A percentile compares a stretch with the other conserved stretches of the same genome.
phyloP scores from a whole-genome alignment of 2,113 vertebrate species.

The Sebastes fasciatus region DNA sequence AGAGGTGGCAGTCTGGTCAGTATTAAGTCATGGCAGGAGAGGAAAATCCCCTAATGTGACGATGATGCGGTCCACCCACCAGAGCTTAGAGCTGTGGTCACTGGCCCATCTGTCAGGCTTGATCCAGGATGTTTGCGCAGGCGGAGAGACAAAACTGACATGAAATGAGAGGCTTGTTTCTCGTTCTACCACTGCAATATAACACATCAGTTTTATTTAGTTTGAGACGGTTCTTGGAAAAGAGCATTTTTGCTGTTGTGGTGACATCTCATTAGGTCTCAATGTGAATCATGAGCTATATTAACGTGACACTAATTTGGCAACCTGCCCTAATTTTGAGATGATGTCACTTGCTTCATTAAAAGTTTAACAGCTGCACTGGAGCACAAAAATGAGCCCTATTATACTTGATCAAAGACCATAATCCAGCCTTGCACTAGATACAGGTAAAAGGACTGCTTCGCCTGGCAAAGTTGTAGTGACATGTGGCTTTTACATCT shows the following conservation, averaged over 20 bases:
- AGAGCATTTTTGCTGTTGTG: neutral
- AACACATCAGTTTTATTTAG: neutral
- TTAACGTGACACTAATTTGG: neutral
- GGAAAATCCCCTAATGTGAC: slow-evolving; percentile 76
- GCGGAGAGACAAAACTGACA: slow-evolving; percentile 19
- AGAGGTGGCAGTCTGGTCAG: slow-evolving; percentile 27
- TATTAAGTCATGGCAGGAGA: slow-evolving; percentile 53
- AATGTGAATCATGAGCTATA: neutral
- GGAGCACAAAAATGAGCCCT: neutral
- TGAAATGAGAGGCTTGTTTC: slow-evolving; percentile 7
- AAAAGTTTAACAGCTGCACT: neutral
- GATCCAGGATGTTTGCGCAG: slow-evolving; percentile 31
- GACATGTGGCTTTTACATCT: neutral
- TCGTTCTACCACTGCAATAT: neutral
- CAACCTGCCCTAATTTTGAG: neutral
- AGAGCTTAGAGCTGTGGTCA: slow-evolving; percentile 67
- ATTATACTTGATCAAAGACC: neutral
- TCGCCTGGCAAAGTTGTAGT: neutral
- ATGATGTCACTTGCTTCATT: neutral
- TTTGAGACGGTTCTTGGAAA: neutral
- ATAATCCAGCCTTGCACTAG: neutral
- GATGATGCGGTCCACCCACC: slow-evolving; percentile 70
- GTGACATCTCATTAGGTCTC: slow-evolving; percentile 3
- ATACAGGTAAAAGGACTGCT: neutral
- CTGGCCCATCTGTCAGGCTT: slow-evolving; percentile 69